These are phyloP conservation scores for Oxycera nigricornis DNA, from an alignment of 2,888 invertebrate species.

Conservation along the genomic window DNA sequence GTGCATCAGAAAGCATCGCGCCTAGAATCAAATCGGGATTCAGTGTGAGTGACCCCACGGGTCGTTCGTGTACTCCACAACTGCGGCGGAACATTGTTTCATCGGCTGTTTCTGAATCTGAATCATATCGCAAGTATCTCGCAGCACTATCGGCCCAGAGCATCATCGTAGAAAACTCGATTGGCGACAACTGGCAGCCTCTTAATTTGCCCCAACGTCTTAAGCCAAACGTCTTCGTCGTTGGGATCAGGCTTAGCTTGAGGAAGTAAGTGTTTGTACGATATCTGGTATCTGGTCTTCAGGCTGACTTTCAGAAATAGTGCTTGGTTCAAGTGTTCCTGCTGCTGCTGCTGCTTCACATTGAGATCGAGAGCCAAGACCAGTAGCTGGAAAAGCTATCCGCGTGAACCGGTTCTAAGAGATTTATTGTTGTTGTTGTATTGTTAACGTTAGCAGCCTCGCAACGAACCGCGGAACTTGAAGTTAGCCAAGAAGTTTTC, in stretches of 20 bases:
- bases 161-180: neutral
- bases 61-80: conserved; percentile 22
- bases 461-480: neutral
- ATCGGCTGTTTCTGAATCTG: conserved; percentile 22
- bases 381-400: conserved; percentile 29
- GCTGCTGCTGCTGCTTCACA: conserved; percentile 2
- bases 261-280: conserved; percentile 24
- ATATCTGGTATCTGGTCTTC: conserved; percentile 15
- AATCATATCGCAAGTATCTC: neutral
- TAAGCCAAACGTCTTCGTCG: neutral
- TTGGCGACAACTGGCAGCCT: neutral
- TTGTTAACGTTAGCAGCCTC: neutral
- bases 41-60: conserved; percentile 32
- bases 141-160: conserved; percentile 7
- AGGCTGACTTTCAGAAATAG: conserved; percentile 11
- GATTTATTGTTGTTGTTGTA: neutral
- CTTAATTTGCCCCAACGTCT: neutral
- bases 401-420: conserved; percentile 20
- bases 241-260: neutral
- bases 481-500: conserved; percentile 13
- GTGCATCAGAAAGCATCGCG: neutral
- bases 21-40: neutral
- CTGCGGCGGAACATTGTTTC: conserved; percentile 4
- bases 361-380: conserved; percentile 25
- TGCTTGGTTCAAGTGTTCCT: neutral